Evolutionary conservation across 2,113 vertebrate species (phyloP).

Genomic region (Barbus barbus): DNA sequence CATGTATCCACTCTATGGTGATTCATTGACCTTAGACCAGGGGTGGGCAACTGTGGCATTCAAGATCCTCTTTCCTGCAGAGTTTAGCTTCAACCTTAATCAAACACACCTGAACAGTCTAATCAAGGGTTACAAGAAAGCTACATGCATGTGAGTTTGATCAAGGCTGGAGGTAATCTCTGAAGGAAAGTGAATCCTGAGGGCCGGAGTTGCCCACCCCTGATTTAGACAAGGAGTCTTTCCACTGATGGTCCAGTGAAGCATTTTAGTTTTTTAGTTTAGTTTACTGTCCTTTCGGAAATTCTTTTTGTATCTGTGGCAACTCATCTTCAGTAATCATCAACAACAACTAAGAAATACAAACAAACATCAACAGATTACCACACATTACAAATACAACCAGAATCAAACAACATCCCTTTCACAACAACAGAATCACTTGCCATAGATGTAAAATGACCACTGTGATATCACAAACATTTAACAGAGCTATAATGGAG

Average conservation of each 20-base stretch:
- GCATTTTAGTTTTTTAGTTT: too few relatives aligned
- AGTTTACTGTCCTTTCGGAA: too few relatives aligned
- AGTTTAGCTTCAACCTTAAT: not conserved
- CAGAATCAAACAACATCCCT: too few relatives aligned
- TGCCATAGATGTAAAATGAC: too few relatives aligned
- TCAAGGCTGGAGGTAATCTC: not conserved
- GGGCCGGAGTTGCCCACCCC: not conserved
- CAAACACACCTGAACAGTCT: not conserved
- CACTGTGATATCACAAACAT: too few relatives aligned
- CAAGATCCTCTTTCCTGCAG: not conserved
- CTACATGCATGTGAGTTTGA: not conserved
- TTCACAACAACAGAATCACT: too few relatives aligned
- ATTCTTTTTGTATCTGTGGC: too few relatives aligned
- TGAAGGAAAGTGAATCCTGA: not conserved
- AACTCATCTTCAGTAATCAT: too few relatives aligned
- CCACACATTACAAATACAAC: too few relatives aligned
- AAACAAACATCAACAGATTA: too few relatives aligned
- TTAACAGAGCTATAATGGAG: too few relatives aligned
- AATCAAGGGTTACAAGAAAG: conserved; percentile 13
- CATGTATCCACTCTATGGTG: not conserved
- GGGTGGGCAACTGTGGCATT: not conserved
- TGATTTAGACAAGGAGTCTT: not conserved
- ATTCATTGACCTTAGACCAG: not conserved
- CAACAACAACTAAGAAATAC: too few relatives aligned
- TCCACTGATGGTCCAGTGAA: not conserved